phyloP scores from a whole-genome alignment of 2,888 invertebrate species.

The Trileptium ribeirensis region DNA sequence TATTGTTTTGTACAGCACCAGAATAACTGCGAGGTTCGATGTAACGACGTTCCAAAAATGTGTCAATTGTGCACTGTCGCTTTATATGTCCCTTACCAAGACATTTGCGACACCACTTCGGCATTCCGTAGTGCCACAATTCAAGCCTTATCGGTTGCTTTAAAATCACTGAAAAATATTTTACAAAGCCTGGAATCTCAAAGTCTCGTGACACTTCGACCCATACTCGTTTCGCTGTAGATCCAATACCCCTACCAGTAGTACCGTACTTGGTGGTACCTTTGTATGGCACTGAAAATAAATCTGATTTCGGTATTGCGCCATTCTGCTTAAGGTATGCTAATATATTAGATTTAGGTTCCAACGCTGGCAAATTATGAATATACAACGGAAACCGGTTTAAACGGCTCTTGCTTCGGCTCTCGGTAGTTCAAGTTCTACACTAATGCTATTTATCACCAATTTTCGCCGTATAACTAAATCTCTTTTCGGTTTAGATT shows the following conservation, averaged over 20 bases:
- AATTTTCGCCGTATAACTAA: not conserved
- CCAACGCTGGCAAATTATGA: not conserved
- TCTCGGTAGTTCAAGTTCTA: not conserved
- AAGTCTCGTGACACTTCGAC: too few relatives aligned
- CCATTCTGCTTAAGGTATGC: not conserved
- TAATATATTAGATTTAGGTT: not conserved
- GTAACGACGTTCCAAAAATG: too few relatives aligned
- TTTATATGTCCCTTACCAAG: slow-evolving; percentile 4
- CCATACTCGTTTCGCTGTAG: not conserved
- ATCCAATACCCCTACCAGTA: not conserved
- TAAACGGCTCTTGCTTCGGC: too few relatives aligned
- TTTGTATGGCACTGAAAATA: not conserved
- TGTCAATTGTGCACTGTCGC: too few relatives aligned
- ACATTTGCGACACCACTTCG: not conserved
- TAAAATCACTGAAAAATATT: not conserved
- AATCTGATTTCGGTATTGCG: not conserved
- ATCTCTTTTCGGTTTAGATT: not conserved
- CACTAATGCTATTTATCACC: not conserved
- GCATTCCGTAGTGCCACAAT: not conserved
- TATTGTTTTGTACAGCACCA: too few relatives aligned
- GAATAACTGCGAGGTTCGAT: too few relatives aligned
- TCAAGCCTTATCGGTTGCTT: not conserved
- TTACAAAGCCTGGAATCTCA: not conserved
- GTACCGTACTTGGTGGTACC: not conserved
- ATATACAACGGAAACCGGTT: not conserved